phyloP scores from a whole-genome alignment of 2,888 invertebrate genomes.

The Metacarcinus magister region DNA sequence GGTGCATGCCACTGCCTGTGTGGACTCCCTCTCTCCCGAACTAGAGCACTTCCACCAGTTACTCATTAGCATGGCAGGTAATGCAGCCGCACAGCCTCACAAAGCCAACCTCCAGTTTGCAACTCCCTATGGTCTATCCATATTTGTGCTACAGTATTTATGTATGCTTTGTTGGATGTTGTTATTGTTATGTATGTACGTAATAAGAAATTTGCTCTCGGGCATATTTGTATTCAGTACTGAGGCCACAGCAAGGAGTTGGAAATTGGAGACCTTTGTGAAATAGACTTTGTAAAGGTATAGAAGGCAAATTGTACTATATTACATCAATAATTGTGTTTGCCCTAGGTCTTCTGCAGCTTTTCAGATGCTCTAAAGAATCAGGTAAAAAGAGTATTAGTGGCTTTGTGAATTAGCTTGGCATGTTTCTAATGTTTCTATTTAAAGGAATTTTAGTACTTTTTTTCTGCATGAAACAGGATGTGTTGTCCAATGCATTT shows the following conservation, averaged over 20 bases:
- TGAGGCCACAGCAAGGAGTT: conserved; percentile 57
- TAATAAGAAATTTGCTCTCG: neutral
- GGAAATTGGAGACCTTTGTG: conserved; percentile 71
- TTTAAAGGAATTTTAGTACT: neutral
- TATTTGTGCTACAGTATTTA: neutral
- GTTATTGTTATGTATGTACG: neutral
- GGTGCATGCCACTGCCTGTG: conserved; percentile 82
- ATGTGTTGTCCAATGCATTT: conserved; percentile 67
- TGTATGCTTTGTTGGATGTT: neutral
- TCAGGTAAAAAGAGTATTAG: conserved; percentile 70
- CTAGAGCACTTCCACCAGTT: conserved; percentile 82
- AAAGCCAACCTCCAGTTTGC: conserved; percentile 80
- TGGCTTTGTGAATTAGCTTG: conserved; percentile 81
- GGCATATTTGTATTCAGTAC: neutral
- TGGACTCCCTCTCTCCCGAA: conserved; percentile 82
- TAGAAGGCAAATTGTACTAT: conserved; percentile 53
- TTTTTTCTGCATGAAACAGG: conserved; percentile 73
- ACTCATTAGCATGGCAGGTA: conserved; percentile 82
- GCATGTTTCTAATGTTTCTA: conserved; percentile 69
- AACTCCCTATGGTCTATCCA: conserved; percentile 46
- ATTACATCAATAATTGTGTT: conserved; percentile 62
- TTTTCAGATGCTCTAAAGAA: conserved; percentile 65
- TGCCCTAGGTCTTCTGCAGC: conserved; percentile 76
- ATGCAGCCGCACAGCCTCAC: conserved; percentile 81
- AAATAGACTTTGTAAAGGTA: conserved; percentile 68